Base-by-base conservation (phyloP, 2,888 invertebrate genomes). In the Platerodrilus igneus region DNA sequence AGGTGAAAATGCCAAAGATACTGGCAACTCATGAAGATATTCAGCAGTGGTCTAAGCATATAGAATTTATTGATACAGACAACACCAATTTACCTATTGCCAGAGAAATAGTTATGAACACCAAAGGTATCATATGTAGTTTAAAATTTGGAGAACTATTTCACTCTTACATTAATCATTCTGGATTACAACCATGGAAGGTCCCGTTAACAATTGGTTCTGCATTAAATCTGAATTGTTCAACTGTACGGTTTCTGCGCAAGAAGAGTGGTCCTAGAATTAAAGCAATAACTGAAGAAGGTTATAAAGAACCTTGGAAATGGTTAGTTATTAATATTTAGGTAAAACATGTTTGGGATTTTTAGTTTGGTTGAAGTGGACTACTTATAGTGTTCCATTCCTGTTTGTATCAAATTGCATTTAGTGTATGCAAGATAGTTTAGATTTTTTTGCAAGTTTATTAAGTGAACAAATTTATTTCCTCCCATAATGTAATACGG, bases 101-200 rank as follows among this genome's bases (percentile, higher is more conserved):
- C 3, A 35, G 35, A 9, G 1, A 22, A 22, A 44, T 44, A 7
- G 28, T 44, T 1, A 14, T 36, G 15, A 27, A 27, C 2, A 31
- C 39, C 3, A 15, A 3, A 13, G 25, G 30, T 2, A 7, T 44
- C 18, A 22, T 44, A n/a, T 44, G 44, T 17, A 36, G 31, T 9
- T 35, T 39, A 11, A 11, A 39, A n/a, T 11, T 44, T 8, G 44
- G 44, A 1, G 17, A 39, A 7, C 30, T 44, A n/a, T 44, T 44
- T 36, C 13, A 8, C n/a, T 16, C 13, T 8, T 44, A 39, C 9
- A 8, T 3, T 4, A 25, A 39, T 11, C 16, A n/a, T 13, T 23
- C 21, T 21, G 21, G 27, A 8, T 27, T 39, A 10, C 44, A 44
- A 31, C 21, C 30, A 2, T 44, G 44, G 44, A 30, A 31, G 6